Conservation (phyloP, 37 sponge, comb jelly and placozoan genomes). For the Mnemiopsis leidyi region DNA sequence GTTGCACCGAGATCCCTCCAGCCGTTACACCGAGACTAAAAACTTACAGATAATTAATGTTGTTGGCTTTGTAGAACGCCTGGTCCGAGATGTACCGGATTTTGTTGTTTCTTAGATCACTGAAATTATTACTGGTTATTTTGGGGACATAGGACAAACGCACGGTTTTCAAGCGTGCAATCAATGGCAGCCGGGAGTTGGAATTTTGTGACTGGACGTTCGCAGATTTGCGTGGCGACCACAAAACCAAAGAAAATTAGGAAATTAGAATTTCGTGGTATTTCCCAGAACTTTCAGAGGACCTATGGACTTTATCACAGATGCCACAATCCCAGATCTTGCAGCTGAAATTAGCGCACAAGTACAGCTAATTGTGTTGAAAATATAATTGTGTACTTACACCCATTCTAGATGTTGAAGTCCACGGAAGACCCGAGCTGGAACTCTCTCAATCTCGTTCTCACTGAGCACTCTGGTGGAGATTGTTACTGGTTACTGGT, state of each 20-base stretch:
- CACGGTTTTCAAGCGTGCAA: no score
- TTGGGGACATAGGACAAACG: no score
- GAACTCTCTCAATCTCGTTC: not conserved
- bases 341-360: not conserved
- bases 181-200: no score
- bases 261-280: not conserved
- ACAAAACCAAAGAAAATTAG: not conserved
- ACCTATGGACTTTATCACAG: not conserved
- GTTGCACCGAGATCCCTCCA: not conserved
- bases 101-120: not conserved
- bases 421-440: constrained; percentile 8
- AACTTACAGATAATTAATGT: constrained; percentile 49
- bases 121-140: not conserved
- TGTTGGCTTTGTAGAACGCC: not conserved
- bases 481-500: no score
- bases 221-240: not conserved
- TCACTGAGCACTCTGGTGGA: constrained; percentile 43
- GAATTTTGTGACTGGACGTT: no score
- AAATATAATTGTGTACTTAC: constrained; percentile 17
- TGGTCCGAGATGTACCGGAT: not conserved
- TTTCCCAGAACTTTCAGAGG: not conserved
- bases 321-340: not conserved
- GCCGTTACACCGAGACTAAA: not conserved
- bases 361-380: not conserved
- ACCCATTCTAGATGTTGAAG: constrained; percentile 15